Conservation (phyloP, 37 sponge, comb jelly and placozoan species). For the Cladorhizidae sp. region DNA sequence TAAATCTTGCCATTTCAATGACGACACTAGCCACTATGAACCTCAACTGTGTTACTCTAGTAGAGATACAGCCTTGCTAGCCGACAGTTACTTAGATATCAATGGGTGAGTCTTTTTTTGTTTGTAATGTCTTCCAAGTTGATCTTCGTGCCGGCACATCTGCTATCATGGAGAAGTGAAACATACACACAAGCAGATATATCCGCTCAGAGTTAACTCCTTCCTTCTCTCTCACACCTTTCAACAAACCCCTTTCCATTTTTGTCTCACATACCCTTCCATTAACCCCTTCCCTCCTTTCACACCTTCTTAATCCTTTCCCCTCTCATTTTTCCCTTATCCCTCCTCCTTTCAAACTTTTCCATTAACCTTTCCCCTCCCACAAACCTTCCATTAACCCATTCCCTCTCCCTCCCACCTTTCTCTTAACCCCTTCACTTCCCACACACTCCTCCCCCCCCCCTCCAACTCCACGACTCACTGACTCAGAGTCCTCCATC, state of each 20-base stretch:
- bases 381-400: background rate
- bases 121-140: too few relatives aligned
- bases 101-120: too few relatives aligned
- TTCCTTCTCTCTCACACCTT: too few relatives aligned
- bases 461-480: conserved; percentile 3
- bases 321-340: background rate
- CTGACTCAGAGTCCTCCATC: conserved; percentile 61
- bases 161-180: too few relatives aligned
- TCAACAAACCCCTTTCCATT: background rate
- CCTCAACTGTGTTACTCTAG: too few relatives aligned
- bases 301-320: background rate
- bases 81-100: too few relatives aligned
- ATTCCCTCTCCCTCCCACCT: background rate
- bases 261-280: background rate
- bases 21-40: too few relatives aligned
- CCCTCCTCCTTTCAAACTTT: background rate
- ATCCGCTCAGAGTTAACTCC: too few relatives aligned
- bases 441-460: background rate
- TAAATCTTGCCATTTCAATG: too few relatives aligned
- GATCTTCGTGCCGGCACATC: too few relatives aligned
- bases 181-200: too few relatives aligned
- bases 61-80: too few relatives aligned
- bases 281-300: background rate
- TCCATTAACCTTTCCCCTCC: background rate
- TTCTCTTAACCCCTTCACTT: background rate